Conservation (phyloP, 2,888 invertebrate genomes). For the Spatulosminthurus flaviceps region DNA sequence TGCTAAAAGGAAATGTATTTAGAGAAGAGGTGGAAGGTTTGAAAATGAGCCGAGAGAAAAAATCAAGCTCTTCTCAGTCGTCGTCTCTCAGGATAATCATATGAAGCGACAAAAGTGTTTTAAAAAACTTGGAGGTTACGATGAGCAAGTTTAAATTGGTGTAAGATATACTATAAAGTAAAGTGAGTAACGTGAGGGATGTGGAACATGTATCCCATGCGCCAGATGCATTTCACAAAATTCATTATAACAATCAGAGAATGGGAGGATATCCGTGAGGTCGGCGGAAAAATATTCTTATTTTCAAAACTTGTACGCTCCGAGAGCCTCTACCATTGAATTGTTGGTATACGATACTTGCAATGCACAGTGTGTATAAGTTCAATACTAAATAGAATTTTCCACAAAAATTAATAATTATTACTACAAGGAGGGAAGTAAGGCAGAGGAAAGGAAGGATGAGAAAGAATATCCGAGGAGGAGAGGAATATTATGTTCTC, state of each 20-base stretch:
- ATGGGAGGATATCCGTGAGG: slow-evolving; percentile 31
- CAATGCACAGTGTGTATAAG: no score
- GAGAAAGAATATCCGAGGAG: slow-evolving; percentile 7
- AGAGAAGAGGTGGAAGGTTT: background rate
- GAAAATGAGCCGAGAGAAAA: background rate
- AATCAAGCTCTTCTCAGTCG: no score
- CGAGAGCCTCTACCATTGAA: background rate
- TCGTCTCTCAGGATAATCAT: background rate
- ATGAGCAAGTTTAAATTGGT: no score
- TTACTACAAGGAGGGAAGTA: background rate
- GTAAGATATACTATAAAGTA: no score
- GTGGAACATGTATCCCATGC: background rate
- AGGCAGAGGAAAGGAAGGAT: background rate
- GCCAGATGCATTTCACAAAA: slow-evolving; percentile 18
- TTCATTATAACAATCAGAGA: background rate
- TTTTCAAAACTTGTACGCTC: slow-evolving; percentile 12
- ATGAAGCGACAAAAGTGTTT: slow-evolving; percentile 3
- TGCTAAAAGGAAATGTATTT: background rate
- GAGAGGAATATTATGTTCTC: background rate
- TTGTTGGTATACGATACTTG: background rate
- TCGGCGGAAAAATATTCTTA: slow-evolving; percentile 29
- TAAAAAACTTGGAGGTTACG: background rate
- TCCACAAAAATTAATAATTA: background rate
- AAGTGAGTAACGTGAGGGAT: no score
- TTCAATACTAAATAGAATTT: no score